phyloP scores from a whole-genome alignment of 2,888 invertebrate species.

The Rhaphigaster nebulosa region DNA sequence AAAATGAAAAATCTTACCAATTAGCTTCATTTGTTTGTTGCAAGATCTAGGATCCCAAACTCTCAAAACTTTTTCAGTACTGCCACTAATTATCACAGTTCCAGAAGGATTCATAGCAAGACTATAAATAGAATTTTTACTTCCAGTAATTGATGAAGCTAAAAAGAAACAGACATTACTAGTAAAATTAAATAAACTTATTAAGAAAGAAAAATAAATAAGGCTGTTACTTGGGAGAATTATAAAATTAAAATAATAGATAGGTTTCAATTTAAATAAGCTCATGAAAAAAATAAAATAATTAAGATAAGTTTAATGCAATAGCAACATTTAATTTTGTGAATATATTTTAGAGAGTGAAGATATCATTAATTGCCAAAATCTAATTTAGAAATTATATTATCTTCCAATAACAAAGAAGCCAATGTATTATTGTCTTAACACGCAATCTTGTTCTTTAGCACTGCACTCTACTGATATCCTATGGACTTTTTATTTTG shows the following conservation, averaged over 20 bases:
- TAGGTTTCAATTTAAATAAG: neutral
- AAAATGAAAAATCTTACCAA: slow-evolving; percentile 72
- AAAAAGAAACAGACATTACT: slow-evolving; percentile 64
- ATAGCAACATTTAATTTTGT: too few relatives aligned
- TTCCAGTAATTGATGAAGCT: slow-evolving; percentile 96
- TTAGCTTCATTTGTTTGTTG: slow-evolving; percentile 93
- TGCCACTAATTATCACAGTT: slow-evolving; percentile 95
- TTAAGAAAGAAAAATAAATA: neutral
- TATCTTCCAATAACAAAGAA: too few relatives aligned
- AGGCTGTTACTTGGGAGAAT: neutral
- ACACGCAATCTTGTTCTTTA: too few relatives aligned
- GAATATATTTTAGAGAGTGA: too few relatives aligned
- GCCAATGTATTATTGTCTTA: too few relatives aligned
- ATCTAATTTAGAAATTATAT: too few relatives aligned
- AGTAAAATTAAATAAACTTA: neutral
- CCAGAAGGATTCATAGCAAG: slow-evolving; percentile 98
- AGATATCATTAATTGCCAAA: too few relatives aligned
- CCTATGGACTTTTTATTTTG: too few relatives aligned
- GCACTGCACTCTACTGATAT: too few relatives aligned
- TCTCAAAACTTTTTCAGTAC: slow-evolving; percentile 93
- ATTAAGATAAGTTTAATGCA: too few relatives aligned
- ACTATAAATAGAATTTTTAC: slow-evolving; percentile 98
- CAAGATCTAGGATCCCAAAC: slow-evolving; percentile 98
- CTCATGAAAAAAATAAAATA: too few relatives aligned
- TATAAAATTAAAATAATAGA: neutral